A percentile compares a stretch with the other conserved stretches of the same genome.
Evolutionary conservation across 2,797 vertebrate genomes (phyloP).

Genomic region (Anomalospiza imberbis): DNA sequence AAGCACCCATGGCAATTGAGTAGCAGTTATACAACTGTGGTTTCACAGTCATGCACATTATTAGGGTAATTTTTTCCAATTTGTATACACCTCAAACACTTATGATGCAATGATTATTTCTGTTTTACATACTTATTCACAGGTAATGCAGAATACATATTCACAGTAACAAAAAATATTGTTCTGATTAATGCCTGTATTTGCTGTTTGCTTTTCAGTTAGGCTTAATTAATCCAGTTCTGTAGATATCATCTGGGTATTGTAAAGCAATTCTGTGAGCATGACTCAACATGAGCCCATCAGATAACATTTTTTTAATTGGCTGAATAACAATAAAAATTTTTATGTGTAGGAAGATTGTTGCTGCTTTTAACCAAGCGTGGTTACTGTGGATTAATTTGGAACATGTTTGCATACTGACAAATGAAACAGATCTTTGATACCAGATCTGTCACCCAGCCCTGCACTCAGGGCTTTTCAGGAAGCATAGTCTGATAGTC

Average conservation of each 20-base stretch:
- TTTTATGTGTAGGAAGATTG: neutral
- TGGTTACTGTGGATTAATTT: neutral
- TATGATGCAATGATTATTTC: neutral
- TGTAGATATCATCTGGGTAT: neutral
- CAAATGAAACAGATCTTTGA: neutral
- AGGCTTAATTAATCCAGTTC: neutral
- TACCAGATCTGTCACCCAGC: neutral
- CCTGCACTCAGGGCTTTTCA: neutral
- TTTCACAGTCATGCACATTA: neutral
- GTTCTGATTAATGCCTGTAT: neutral
- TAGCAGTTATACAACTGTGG: neutral
- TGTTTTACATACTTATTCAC: neutral
- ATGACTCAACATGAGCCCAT: neutral
- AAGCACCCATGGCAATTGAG: neutral
- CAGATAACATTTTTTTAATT: neutral
- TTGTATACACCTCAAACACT: neutral
- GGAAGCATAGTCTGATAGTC: neutral
- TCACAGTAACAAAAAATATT: neutral
- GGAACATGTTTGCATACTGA: neutral
- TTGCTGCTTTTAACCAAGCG: neutral
- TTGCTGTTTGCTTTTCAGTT: neutral
- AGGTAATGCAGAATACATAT: neutral
- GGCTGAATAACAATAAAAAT: neutral
- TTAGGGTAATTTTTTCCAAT: neutral
- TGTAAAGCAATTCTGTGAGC: neutral